Evolutionary conservation across 1,140 invertebrate genomes (phyloP).

Genomic region (Tetragonula clypearis): DNA sequence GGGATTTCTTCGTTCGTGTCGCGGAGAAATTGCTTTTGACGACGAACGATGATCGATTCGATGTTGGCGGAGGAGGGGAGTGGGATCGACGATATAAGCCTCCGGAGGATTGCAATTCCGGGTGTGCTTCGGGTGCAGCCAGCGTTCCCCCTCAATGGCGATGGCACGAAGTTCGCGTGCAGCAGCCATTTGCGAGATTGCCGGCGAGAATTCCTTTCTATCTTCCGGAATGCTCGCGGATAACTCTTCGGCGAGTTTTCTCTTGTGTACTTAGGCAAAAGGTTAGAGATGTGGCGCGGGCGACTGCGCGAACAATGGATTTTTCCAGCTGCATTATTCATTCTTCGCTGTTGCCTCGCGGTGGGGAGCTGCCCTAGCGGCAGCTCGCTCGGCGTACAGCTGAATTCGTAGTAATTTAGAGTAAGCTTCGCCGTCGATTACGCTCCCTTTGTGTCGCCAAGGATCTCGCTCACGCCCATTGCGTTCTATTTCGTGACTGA

Average conservation of each 20-base stretch:
- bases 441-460: conserved; percentile 23
- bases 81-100: background rate
- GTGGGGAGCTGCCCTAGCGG: background rate
- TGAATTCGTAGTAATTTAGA: conserved; percentile 45
- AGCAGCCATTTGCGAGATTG: conserved; percentile 48
- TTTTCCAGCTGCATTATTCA: conserved; percentile 55
- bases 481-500: background rate
- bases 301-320: conserved; percentile 48
- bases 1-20: background rate
- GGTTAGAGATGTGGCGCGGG: conserved; percentile 33
- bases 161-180: conserved; percentile 31
- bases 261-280: conserved; percentile 51
- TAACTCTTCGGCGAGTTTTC: conserved; percentile 33
- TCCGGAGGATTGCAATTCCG: conserved; percentile 34
- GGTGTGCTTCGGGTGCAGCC: background rate
- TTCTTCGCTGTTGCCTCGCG: conserved; percentile 11
- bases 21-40: background rate
- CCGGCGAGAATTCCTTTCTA: conserved; percentile 43
- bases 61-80: background rate
- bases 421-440: conserved; percentile 28
- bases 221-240: conserved; percentile 28
- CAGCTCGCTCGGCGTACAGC: conserved; percentile 1
- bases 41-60: conserved; percentile 34
- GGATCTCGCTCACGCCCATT: background rate
- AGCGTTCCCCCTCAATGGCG: conserved; percentile 13